These are phyloP conservation scores for Sparidentex hasta DNA, from an alignment of 2,797 vertebrate genomes.

Conservation along the genomic window DNA sequence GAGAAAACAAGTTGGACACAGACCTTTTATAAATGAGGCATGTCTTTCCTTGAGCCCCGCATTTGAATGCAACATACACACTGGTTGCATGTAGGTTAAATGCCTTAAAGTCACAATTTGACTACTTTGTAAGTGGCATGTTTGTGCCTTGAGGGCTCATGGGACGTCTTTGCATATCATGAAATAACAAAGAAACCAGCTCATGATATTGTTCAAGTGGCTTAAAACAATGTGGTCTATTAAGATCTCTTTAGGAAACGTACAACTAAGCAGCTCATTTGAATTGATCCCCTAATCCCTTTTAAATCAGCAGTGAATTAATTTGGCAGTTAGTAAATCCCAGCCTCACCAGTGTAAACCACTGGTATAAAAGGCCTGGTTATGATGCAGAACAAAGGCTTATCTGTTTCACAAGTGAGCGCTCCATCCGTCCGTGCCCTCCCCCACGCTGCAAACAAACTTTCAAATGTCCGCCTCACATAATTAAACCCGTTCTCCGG, in stretches of 20 bases:
- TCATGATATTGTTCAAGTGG: conserved; percentile 39
- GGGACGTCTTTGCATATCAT: conserved; percentile 5
- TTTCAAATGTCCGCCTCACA: conserved; percentile 60
- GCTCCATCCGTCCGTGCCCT: conserved; percentile 46
- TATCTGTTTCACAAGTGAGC: conserved; percentile 70
- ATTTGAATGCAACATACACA: not conserved
- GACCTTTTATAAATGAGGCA: not conserved
- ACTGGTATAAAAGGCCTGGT: conserved; percentile 48
- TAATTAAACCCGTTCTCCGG: conserved; percentile 70
- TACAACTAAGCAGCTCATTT: conserved; percentile 49
- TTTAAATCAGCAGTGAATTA: conserved; percentile 54
- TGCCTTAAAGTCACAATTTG: conserved; percentile 2
- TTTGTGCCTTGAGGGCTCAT: not conserved
- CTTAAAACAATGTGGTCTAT: conserved; percentile 33
- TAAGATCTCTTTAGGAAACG: conserved; percentile 59
- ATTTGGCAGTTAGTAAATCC: conserved; percentile 58
- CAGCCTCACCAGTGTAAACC: conserved; percentile 41
- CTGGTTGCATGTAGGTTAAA: not conserved
- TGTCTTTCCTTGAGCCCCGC: not conserved
- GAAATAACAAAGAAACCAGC: conserved; percentile 27
- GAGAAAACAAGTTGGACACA: not conserved
- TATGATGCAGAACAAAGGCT: conserved; percentile 74
- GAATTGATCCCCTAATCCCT: conserved; percentile 50
- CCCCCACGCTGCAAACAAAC: conserved; percentile 62
- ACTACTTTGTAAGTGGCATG: conserved; percentile 18